Base-by-base conservation (phyloP, 2,888 invertebrate genomes). In the Cabera pusaria region DNA sequence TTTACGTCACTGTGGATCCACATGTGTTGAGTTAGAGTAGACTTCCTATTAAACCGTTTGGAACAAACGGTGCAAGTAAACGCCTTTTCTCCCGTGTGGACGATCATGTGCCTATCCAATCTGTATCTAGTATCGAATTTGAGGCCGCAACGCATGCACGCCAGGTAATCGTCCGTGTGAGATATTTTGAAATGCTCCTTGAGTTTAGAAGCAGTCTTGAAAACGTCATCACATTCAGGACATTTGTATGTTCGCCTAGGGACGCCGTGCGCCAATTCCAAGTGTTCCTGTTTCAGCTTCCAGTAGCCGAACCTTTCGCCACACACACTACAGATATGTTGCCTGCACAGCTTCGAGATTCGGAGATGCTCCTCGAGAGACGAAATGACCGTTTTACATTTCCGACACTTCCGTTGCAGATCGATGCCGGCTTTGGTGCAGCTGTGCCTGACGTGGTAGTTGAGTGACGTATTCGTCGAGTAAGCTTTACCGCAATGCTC, bases 51-150 rank as follows among this genome's bases (percentile, higher is more conserved):
- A 47, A 85, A 86, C 0, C 63, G 55, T 35, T 90, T 90, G 0
- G 73, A 54, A 36, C 90, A 90, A 0, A 83, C 69, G n/a, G 68
- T 63, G 43, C 91, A 91, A 6, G 72, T 59, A 36, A 81, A 90
- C 0, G 76, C 66, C 41, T 85, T 88, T 28, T 81, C 81, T 4
- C 80, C 83, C 0, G 87, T 85, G 49, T 90, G 90, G 0, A 75
- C 73, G 1, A 86, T 70, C 63, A 77, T 66, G 44, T 91, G 90
- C 6, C 79, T 77, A 4, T 80, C 72, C n/a, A 90, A 55, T 32
- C 66, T 68, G 6, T 82, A 71, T 35, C 85, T 85, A 0, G 70
- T 69, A 25, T 74, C 80, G 42, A 90, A 90, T 44, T 81, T 83
- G 0, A 74, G 64, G 0, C 71, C 71, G 43, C 84, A 84, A 34